Evolutionary conservation across 2,797 vertebrate species (phyloP).

Genomic region (Rhincodon typus): DNA sequence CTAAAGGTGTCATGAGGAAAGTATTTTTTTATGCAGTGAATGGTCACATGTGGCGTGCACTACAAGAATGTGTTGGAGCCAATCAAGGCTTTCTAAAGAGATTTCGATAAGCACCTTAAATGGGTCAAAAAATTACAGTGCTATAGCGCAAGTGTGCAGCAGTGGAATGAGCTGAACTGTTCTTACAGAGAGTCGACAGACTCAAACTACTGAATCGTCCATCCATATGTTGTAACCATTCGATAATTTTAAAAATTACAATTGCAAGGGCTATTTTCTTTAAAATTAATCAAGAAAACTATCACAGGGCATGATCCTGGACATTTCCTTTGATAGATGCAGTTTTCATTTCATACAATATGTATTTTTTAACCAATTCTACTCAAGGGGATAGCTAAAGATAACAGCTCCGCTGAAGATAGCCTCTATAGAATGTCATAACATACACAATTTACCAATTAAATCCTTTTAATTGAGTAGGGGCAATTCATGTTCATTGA

Average conservation of each 20-base stretch:
- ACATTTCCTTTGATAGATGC: neutral
- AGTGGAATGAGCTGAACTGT: too few relatives aligned
- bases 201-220: too few relatives aligned
- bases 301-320: neutral
- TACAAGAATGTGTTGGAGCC: too few relatives aligned
- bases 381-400: neutral
- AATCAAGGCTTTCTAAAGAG: too few relatives aligned
- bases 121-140: too few relatives aligned
- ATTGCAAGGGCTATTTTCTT: neutral
- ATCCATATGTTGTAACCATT: too few relatives aligned
- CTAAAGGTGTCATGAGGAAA: too few relatives aligned
- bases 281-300: neutral
- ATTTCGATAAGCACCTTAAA: too few relatives aligned
- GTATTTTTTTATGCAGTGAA: too few relatives aligned
- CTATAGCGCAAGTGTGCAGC: too few relatives aligned
- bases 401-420: neutral
- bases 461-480: neutral
- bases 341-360: neutral
- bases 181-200: too few relatives aligned
- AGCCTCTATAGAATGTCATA: neutral
- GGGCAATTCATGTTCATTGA: neutral
- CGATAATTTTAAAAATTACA: neutral
- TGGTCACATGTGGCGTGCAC: too few relatives aligned
- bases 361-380: neutral
- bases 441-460: neutral